Evolutionary conservation across 1,140 invertebrate species (phyloP).

Genomic region (Babylonia areolata): DNA sequence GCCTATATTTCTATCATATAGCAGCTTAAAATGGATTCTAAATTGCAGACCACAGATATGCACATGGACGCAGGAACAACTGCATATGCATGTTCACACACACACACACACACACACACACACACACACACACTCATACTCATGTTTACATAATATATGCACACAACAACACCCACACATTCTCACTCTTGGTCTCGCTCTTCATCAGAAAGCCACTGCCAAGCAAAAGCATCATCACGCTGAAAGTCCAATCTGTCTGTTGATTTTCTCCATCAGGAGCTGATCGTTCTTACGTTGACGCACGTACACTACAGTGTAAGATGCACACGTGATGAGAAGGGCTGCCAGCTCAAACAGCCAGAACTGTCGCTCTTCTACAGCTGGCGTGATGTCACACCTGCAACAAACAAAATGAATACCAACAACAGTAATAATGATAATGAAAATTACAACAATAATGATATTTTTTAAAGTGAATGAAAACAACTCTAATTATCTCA

Average conservation of each 20-base stretch:
- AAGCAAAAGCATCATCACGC: conserved; percentile 4
- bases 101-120: neutral
- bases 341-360: conserved; percentile 89
- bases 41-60: neutral
- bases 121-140: neutral
- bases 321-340: conserved; percentile 82
- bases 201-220: too few relatives aligned
- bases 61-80: neutral
- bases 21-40: too few relatives aligned
- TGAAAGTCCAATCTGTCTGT: conserved; percentile 78
- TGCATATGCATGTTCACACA: neutral
- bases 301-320: conserved; percentile 78
- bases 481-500: too few relatives aligned
- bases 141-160: too few relatives aligned
- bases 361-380: conserved; percentile 80
- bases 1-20: too few relatives aligned
- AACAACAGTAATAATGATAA: too few relatives aligned
- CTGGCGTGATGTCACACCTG: conserved; percentile 53
- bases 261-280: conserved; percentile 80
- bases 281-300: conserved; percentile 80
- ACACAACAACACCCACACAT: neutral
- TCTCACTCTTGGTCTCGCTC: neutral
- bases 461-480: too few relatives aligned
- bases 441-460: too few relatives aligned
- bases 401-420: conserved; percentile 14